A percentile compares a stretch with the other conserved stretches of the same genome.
These are phyloP conservation scores for Caenorhabditis imperialis DNA, from an alignment of 2,888 invertebrate species.

Conservation along the genomic window DNA sequence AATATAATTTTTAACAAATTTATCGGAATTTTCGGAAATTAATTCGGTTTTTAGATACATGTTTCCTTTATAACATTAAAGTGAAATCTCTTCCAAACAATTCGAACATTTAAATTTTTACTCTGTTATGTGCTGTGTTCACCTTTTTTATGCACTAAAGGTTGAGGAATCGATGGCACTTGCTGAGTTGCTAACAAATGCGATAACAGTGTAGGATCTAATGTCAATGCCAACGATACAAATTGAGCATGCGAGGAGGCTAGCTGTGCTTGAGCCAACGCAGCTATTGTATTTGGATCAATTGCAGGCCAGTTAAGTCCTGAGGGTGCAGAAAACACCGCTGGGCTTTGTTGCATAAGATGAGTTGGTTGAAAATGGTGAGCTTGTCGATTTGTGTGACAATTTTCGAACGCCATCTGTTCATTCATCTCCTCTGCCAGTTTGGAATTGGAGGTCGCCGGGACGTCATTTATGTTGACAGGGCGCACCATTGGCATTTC, in stretches of 20 bases:
- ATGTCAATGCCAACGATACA: slow-evolving; percentile 53
- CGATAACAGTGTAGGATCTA: slow-evolving; percentile 59
- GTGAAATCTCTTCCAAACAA: too few relatives aligned
- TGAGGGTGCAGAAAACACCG: slow-evolving; percentile 16
- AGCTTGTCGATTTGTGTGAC: too few relatives aligned
- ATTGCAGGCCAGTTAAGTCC: slow-evolving; percentile 45
- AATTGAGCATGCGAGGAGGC: slow-evolving; percentile 55
- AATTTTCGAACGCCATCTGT: too few relatives aligned
- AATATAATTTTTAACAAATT: too few relatives aligned
- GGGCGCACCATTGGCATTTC: slow-evolving; percentile 14
- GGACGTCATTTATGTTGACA: not conserved
- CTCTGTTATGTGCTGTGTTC: too few relatives aligned
- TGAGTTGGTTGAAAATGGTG: too few relatives aligned
- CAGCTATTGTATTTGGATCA: slow-evolving; percentile 52
- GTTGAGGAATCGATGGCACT: slow-evolving; percentile 47
- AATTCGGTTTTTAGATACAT: too few relatives aligned
- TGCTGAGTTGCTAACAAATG: slow-evolving; percentile 58
- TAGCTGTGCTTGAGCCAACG: slow-evolving; percentile 51
- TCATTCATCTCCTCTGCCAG: slow-evolving; percentile 4
- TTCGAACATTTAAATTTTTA: too few relatives aligned
- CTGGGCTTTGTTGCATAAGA: slow-evolving; percentile 2
- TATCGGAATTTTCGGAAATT: too few relatives aligned
- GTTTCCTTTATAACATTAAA: too few relatives aligned
- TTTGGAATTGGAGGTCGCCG: not conserved
- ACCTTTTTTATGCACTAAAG: slow-evolving; percentile 56